Evolutionary conservation across 2,888 invertebrate species (phyloP), one percentile per base, ranked within the genome.

Genomic region (Fabriciana adippe): DNA sequence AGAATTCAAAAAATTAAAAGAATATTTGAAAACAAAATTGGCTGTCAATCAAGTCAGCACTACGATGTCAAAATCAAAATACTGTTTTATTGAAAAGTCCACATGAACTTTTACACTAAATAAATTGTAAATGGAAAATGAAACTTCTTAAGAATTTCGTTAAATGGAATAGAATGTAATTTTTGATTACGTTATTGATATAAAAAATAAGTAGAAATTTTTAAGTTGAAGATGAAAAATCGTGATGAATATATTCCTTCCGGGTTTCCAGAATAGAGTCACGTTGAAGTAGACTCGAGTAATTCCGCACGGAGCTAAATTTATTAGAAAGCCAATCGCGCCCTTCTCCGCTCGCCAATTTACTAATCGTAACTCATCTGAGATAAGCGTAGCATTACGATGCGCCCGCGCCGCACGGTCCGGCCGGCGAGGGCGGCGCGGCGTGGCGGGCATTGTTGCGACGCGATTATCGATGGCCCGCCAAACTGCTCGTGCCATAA

Each of bases 311-410:
- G 71, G 71, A 77, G 76, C 77, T 76, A 81, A 84, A 88, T 88
- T 88, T 89, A 88, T 89, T 88, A 85, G 85, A 86, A 84, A 83
- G 80, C 78, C 79, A 83, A 80, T 85, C 83, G 83, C 80, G 80
- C 81, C 81, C 82, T 82, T 80, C 84, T 79, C 83, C 84, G 82
- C 86, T 86, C 84, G 85, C 86, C 87, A 87, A 88, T 87, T 87
- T 85, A 83, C 85, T 88, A 87, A 88, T 89, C 88, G 88, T 88
- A 89, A 88, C 83, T 88, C 88, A 88, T 88, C 89, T 82, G 74
- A 81, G 86, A 87, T 87, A 86, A 84, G 82, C 81, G 79, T 72
- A 72, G 79, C 78, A 80, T 79, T 80, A 81, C 63, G 55, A 8
- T 48, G 61, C 50, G 50, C 50, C 47, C 16, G 55, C 53, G 57